Conservation (phyloP, 2,888 invertebrate genomes). For the Sclerodermus sp. region DNA sequence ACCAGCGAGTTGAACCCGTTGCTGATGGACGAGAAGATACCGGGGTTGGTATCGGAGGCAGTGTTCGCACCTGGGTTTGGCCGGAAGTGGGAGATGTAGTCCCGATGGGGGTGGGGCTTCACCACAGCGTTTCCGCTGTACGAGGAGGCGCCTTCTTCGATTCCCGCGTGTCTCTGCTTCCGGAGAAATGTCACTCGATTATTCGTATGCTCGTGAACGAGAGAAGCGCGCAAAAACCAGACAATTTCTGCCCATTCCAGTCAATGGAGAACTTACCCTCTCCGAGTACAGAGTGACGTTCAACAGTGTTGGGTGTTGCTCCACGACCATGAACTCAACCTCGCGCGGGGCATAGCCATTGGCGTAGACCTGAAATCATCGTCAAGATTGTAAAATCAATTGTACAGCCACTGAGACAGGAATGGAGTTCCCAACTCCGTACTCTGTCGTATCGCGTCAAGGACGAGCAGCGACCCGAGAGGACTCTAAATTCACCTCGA, state of each 20-base stretch:
- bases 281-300: slow-evolving; percentile 80
- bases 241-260: too few relatives aligned
- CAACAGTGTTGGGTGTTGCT: slow-evolving; percentile 80
- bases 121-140: slow-evolving; percentile 36
- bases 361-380: slow-evolving; percentile 69
- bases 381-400: not conserved
- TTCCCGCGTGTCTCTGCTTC: slow-evolving; percentile 25
- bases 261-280: slow-evolving; percentile 76
- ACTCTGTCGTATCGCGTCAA: too few relatives aligned
- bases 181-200: slow-evolving; percentile 6
- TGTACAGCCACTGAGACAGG: too few relatives aligned
- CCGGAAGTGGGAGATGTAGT: slow-evolving; percentile 46
- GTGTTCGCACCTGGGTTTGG: slow-evolving; percentile 46
- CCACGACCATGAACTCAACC: slow-evolving; percentile 83
- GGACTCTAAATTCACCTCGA: slow-evolving; percentile 72
- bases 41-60: slow-evolving; percentile 52
- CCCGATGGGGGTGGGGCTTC: slow-evolving; percentile 45
- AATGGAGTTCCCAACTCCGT: too few relatives aligned
- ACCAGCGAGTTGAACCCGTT: slow-evolving; percentile 78
- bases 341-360: slow-evolving; percentile 83
- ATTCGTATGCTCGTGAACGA: slow-evolving; percentile 1
- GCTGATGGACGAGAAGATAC: slow-evolving; percentile 75
- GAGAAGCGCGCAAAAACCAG: too few relatives aligned
- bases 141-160: slow-evolving; percentile 33
- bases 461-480: too few relatives aligned